Percentiles rank a stretch among this genome's conserved stretches.
phyloP scores from a whole-genome alignment of 1,140 invertebrate species.

The Calephelis virginiensis region DNA sequence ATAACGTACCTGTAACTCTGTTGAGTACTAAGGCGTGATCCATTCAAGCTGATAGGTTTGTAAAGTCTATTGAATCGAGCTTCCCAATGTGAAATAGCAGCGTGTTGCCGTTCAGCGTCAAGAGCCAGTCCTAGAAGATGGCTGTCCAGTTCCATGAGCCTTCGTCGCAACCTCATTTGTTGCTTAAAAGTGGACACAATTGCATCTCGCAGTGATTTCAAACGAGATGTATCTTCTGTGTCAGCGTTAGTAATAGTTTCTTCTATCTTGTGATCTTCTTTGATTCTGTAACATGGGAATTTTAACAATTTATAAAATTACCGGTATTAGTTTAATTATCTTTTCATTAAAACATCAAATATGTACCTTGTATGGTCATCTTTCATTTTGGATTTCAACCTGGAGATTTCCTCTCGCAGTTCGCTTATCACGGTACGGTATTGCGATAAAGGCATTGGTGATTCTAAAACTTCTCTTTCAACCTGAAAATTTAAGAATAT shows the following conservation, averaged over 20 bases:
- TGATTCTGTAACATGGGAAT: constrained; percentile 24
- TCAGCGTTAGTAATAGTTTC: constrained; percentile 43
- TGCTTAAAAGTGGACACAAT: constrained; percentile 93
- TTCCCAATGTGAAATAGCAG: constrained; percentile 93
- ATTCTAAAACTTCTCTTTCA: constrained; percentile 88
- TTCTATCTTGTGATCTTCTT: constrained; percentile 48
- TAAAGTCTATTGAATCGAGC: constrained; percentile 88
- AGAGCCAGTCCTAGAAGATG: constrained; percentile 89
- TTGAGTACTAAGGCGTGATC: constrained; percentile 79
- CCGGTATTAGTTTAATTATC: neutral
- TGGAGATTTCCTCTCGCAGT: constrained; percentile 89
- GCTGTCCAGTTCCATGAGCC: constrained; percentile 92
- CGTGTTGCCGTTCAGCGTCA: constrained; percentile 91
- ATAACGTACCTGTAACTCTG: constrained; percentile 79
- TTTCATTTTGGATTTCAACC: constrained; percentile 89
- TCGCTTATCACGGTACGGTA: constrained; percentile 86
- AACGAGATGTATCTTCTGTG: constrained; percentile 69
- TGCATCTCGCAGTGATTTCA: constrained; percentile 88
- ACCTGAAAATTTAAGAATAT: constrained; percentile 66
- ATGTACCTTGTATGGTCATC: constrained; percentile 81
- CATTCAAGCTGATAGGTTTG: constrained; percentile 77
- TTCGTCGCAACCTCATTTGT: constrained; percentile 91
- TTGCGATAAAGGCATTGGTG: constrained; percentile 90
- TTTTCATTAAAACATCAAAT: neutral
- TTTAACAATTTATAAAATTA: constrained; percentile 6